Evolutionary conservation across 2,888 invertebrate genomes (phyloP).

Genomic region (Amphipoea oculea): DNA sequence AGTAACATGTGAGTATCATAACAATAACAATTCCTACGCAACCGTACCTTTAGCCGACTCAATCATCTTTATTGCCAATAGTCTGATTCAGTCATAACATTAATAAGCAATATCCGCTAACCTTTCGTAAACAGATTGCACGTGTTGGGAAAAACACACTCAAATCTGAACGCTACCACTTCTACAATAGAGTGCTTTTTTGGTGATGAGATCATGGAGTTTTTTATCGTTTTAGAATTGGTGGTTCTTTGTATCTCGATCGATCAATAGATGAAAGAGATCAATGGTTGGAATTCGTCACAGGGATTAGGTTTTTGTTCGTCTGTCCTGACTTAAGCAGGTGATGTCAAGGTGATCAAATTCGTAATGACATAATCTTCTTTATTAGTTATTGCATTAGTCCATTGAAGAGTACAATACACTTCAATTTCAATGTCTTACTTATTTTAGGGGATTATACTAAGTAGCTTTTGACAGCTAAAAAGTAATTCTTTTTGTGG

Average conservation of each 20-base stretch:
- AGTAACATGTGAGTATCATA: slow-evolving; percentile 36
- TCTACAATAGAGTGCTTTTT: slow-evolving; percentile 49
- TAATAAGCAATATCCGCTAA: slow-evolving; percentile 88
- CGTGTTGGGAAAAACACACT: slow-evolving; percentile 72
- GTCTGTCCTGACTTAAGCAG: slow-evolving; percentile 60
- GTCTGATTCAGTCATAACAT: slow-evolving; percentile 84
- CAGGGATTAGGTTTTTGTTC: slow-evolving; percentile 75
- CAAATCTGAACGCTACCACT: slow-evolving; percentile 62
- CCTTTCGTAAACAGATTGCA: slow-evolving; percentile 83
- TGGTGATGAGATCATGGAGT: not conserved
- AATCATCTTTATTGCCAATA: slow-evolving; percentile 86
- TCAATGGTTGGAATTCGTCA: slow-evolving; percentile 81
- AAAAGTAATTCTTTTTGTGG: slow-evolving; percentile 2
- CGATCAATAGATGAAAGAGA: slow-evolving; percentile 83
- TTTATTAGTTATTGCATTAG: slow-evolving; percentile 62
- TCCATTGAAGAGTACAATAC: slow-evolving; percentile 38
- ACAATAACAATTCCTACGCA: slow-evolving; percentile 49
- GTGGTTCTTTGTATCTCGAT: slow-evolving; percentile 72
- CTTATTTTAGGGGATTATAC: slow-evolving; percentile 36
- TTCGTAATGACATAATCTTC: slow-evolving; percentile 60
- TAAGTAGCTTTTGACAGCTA: slow-evolving; percentile 6
- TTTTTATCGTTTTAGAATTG: slow-evolving; percentile 53
- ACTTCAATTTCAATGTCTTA: slow-evolving; percentile 37
- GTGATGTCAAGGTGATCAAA: slow-evolving; percentile 63
- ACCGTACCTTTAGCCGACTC: slow-evolving; percentile 71